These are phyloP conservation scores for Centropus bengalensis DNA, from an alignment of 2,113 vertebrate species.

Conservation along the genomic window DNA sequence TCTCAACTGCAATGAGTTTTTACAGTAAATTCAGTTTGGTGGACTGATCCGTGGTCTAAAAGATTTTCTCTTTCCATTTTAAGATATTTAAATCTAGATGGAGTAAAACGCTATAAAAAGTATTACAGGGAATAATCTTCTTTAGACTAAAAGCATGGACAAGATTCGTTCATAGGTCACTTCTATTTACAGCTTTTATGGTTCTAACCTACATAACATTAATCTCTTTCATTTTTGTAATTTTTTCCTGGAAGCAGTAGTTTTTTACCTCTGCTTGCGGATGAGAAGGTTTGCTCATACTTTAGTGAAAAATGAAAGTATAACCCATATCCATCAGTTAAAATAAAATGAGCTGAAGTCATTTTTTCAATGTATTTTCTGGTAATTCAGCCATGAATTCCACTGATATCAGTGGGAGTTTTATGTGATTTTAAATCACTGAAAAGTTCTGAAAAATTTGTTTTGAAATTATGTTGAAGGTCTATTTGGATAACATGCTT, in stretches of 20 bases:
- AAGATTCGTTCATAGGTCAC: neutral
- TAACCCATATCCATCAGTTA: neutral
- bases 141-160: neutral
- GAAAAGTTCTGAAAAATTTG: neutral
- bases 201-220: neutral
- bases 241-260: neutral
- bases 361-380: neutral
- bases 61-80: neutral
- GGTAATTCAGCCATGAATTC: neutral
- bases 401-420: neutral
- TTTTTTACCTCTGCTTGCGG: neutral
- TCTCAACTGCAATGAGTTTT: neutral
- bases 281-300: neutral
- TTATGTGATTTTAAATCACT: neutral
- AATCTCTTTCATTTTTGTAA: constrained; percentile 3
- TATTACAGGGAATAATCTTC: neutral
- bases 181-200: neutral
- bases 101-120: neutral
- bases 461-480: neutral
- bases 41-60: neutral
- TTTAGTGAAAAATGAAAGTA: neutral
- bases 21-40: neutral
- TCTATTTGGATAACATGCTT: neutral
- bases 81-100: neutral
- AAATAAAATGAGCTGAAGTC: neutral